phyloP scores from a whole-genome alignment of 2,113 vertebrate genomes.

The Cyphomyrus discorhynchus region DNA sequence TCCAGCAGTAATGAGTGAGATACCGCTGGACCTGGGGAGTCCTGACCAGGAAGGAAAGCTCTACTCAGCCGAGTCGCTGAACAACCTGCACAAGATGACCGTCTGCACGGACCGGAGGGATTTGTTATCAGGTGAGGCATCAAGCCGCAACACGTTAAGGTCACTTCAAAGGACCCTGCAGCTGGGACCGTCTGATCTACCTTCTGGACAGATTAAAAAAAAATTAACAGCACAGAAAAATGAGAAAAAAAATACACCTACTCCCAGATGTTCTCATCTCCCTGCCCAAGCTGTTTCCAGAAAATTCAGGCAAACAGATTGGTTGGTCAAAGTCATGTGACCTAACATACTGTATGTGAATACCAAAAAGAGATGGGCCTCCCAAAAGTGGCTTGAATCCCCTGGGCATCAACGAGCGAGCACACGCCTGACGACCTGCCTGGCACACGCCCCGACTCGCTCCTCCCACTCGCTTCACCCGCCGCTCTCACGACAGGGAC shows the following conservation, averaged over 20 bases:
- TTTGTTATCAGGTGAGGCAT: constrained; percentile 36
- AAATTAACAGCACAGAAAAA: not conserved
- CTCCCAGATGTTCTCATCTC: not conserved
- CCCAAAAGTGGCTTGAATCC: not conserved
- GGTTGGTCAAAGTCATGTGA: not conserved
- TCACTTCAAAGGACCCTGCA: not conserved
- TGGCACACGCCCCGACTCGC: not conserved
- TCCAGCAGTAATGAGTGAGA: constrained; percentile 55
- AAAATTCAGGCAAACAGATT: not conserved
- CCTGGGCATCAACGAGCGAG: not conserved
- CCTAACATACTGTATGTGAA: not conserved
- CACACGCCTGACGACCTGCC: not conserved
- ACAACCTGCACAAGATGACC: constrained; percentile 63
- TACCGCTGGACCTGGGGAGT: constrained; percentile 41
- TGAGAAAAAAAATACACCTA: not conserved
- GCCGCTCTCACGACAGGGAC: not conserved
- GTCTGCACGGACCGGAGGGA: constrained; percentile 44
- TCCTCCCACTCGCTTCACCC: not conserved
- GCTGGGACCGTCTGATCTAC: not conserved
- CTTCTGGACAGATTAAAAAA: not conserved
- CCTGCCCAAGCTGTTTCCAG: not conserved
- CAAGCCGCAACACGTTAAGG: not conserved
- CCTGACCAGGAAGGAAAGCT: constrained; percentile 57
- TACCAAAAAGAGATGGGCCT: not conserved
- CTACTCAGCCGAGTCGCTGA: constrained; percentile 68